These are phyloP conservation scores for Chaetophractus vellerosus DNA, from an alignment of 2,797 vertebrate genomes.

Conservation along the genomic window DNA sequence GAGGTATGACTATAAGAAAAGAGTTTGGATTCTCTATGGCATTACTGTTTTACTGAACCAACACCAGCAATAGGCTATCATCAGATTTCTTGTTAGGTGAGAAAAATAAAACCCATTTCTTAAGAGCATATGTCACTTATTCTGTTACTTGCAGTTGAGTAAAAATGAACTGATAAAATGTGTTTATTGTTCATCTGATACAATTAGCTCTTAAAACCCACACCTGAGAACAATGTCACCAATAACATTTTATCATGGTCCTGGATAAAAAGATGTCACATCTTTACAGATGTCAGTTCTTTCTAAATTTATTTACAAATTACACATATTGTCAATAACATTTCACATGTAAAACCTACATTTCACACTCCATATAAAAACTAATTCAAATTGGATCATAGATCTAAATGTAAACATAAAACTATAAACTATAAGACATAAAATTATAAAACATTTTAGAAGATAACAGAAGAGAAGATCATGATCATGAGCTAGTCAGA, in stretches of 20 bases:
- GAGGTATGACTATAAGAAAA: slow-evolving; percentile 13
- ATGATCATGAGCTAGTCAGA: background rate
- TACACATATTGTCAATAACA: slow-evolving; percentile 53
- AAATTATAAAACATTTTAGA: background rate
- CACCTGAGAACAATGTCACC: background rate
- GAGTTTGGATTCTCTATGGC: background rate
- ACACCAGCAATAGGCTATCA: background rate
- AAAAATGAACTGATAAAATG: slow-evolving; percentile 50
- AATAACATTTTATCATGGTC: background rate
- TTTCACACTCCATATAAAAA: slow-evolving; percentile 44
- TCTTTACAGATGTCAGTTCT: slow-evolving; percentile 34
- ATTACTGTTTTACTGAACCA: background rate
- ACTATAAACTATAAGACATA: background rate
- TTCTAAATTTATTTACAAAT: slow-evolving; percentile 61
- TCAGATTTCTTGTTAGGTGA: slow-evolving; percentile 9
- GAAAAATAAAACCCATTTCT: slow-evolving; percentile 27
- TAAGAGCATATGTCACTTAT: background rate
- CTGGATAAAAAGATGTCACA: background rate
- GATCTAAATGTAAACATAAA: slow-evolving; percentile 34
- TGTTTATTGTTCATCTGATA: background rate
- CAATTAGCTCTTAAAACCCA: background rate
- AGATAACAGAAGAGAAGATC: slow-evolving; percentile 24
- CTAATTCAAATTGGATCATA: background rate
- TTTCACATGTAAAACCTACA: slow-evolving; percentile 28
- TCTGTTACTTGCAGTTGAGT: slow-evolving; percentile 15